Conservation (phyloP, 2,113 vertebrate genomes). For the Ibidorhyncha struthersii region DNA sequence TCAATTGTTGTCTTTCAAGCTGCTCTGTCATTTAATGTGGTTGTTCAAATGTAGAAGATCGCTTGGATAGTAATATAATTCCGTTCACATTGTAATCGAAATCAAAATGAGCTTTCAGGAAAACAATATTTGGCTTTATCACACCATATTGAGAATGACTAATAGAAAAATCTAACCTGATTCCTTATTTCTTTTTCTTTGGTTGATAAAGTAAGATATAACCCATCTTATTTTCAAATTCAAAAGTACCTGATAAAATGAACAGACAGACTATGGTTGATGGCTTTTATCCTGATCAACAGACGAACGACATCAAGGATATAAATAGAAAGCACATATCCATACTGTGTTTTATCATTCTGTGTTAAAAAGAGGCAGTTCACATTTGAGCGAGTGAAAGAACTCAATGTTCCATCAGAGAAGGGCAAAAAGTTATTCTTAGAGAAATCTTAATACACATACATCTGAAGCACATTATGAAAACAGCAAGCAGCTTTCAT, state of each 20-base stretch:
- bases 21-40: background rate
- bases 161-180: background rate
- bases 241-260: background rate
- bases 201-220: background rate
- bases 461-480: conserved; percentile 25
- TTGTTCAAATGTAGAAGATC: background rate
- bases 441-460: background rate
- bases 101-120: background rate
- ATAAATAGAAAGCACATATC: background rate
- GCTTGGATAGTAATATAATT: background rate
- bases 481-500: conserved; percentile 25
- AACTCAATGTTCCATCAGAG: conserved; percentile 14
- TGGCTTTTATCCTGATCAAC: conserved; percentile 12
- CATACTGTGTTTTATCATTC: background rate
- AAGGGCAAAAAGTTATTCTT: conserved; percentile 27
- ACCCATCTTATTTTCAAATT: background rate
- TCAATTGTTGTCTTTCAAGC: background rate
- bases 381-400: background rate
- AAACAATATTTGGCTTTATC: background rate
- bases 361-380: background rate
- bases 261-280: background rate
- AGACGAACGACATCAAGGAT: background rate
- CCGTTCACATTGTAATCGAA: background rate
- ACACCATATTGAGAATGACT: background rate
- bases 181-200: background rate